Evolutionary conservation across 2,797 vertebrate genomes (phyloP).

Genomic region (Syndactyla subalaris): DNA sequence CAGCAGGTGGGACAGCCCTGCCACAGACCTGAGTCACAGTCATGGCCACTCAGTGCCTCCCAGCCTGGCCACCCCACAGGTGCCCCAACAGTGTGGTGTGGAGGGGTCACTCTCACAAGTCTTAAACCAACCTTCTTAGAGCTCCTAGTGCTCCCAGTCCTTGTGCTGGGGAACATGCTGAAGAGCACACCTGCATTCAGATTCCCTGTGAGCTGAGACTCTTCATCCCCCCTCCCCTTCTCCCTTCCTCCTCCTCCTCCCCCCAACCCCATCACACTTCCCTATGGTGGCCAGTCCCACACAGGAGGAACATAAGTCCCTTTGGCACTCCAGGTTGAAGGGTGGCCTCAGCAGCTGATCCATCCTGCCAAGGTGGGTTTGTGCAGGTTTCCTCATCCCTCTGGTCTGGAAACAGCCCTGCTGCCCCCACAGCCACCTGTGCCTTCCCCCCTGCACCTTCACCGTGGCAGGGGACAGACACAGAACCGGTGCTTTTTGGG

Average conservation of each 20-base stretch:
- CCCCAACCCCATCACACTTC: neutral
- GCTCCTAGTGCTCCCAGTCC: neutral
- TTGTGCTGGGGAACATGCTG: accelerated
- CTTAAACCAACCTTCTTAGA: neutral
- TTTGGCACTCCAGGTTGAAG: neutral
- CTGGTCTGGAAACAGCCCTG: neutral
- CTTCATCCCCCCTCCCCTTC: neutral
- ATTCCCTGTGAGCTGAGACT: neutral
- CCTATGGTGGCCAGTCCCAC: neutral
- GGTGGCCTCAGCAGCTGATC: neutral
- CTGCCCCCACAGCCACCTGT: accelerated
- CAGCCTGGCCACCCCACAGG: accelerated
- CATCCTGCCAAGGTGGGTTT: accelerated
- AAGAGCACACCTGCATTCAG: neutral
- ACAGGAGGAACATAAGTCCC: neutral
- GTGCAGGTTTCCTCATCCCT: neutral
- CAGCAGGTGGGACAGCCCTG: neutral
- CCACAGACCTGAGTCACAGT: neutral
- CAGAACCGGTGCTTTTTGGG: neutral
- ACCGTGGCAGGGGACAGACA: neutral
- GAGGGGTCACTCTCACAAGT: accelerated
- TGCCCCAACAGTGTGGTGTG: accelerated
- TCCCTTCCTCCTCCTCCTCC: neutral
- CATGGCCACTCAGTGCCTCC: accelerated
- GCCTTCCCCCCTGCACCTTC: neutral